These are phyloP conservation scores for Torymus auratus DNA, from an alignment of 2,888 invertebrate species.

Conservation along the genomic window DNA sequence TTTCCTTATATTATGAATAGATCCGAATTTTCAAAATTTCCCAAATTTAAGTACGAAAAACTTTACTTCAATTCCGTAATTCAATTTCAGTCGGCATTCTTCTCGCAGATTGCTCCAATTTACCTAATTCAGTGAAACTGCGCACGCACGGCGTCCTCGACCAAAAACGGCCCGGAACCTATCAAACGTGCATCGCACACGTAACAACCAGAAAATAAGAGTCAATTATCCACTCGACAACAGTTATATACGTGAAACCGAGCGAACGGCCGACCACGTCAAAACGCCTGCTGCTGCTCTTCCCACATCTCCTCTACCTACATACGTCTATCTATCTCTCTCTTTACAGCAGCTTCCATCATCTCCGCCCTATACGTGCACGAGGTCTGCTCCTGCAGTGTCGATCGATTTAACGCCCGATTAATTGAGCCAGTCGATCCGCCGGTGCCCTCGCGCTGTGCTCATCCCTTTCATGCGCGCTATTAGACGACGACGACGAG, in stretches of 20 bases:
- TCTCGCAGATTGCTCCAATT: too few species aligned
- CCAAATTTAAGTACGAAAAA: too few species aligned
- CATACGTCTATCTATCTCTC: neutral
- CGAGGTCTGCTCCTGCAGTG: slow-evolving; percentile 24
- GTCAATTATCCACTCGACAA: neutral
- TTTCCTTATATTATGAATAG: too few species aligned
- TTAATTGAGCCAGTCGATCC: slow-evolving; percentile 56
- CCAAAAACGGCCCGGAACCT: neutral
- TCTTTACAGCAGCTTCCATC: neutral
- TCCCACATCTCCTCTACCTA: neutral
- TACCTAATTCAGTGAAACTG: too few species aligned
- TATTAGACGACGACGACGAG: slow-evolving; percentile 22
- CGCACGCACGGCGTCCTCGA: too few species aligned
- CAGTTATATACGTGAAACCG: neutral
- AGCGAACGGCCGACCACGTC: neutral
- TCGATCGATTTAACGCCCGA: slow-evolving; percentile 62
- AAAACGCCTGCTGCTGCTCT: neutral
- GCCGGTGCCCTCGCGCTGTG: neutral
- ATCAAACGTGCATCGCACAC: neutral
- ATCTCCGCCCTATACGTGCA: too few species aligned
- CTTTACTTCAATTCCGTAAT: too few species aligned
- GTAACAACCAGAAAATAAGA: neutral
- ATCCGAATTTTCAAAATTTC: too few species aligned
- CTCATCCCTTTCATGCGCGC: slow-evolving; percentile 21
- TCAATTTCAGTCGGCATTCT: too few species aligned